Evolutionary conservation across 1,140 invertebrate genomes (phyloP), one percentile per base, ranked within the genome.

Genomic region (Myzus persicae): DNA sequence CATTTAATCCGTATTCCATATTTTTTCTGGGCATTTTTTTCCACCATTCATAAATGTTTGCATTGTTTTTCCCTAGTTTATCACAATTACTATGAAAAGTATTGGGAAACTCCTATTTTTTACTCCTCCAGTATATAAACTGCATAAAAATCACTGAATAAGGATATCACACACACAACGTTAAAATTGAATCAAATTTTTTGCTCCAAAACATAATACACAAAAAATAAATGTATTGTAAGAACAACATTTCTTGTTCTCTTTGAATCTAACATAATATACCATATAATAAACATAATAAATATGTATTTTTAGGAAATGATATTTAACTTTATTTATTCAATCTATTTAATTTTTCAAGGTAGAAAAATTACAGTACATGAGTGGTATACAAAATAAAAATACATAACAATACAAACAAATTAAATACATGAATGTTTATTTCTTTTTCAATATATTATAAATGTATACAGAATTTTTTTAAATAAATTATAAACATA

Each of bases 401-500:
- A 88, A 88, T 46, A 46, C 6, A 88, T 88, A 48, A 44, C 85
- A 67, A 67, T 67, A 46, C 20, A 87, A 31, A 87, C 44, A 88
- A 88, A n/a, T n/a, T 48, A n/a, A 88, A 22, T 87, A 46, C 22
- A 48, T 26, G 1, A 87, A 87, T 87, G 40, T 31, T 20, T 42
- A 87, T 46, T 46, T 18, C 7, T 84, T 42, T 84, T 84, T 42
- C 82, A 42, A 84, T 84, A 88, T 5, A 46, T 88, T 88, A 36
- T 88, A n/a, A 88, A 88, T 88, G 85, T 88, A 36, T 46, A 88
- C 44, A 88, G 14, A 36, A 31, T 48, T 40, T n/a, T n/a, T 88
- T 44, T 18, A 88, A 88, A 88, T n/a, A 88, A 88, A 88, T 87
- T 46, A 42, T 26, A 84, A 42, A 84, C 44, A 84, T 84, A 38